These are phyloP conservation scores for Sericinus montela DNA, from an alignment of 2,888 invertebrate genomes.

Conservation along the genomic window DNA sequence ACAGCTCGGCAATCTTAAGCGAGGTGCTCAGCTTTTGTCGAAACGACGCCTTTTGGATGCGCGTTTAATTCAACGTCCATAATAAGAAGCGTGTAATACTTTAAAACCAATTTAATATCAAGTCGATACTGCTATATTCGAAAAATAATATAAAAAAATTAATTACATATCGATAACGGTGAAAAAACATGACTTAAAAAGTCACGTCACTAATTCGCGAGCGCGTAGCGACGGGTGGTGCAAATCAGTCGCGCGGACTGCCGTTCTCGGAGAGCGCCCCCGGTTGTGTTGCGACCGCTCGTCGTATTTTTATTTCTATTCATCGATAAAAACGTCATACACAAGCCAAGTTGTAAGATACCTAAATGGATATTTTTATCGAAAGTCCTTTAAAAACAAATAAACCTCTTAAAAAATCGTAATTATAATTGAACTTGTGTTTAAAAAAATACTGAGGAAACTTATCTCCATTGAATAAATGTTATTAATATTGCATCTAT, in stretches of 20 bases:
- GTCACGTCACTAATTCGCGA: slow-evolving; percentile 60
- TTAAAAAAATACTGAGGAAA: no score
- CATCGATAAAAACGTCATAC: slow-evolving; percentile 51
- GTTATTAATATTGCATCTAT: no score
- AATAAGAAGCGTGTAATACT: background rate
- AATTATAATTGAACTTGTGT: no score
- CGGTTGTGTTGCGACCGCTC: slow-evolving; percentile 48
- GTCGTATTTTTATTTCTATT: slow-evolving; percentile 42
- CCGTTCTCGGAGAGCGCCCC: slow-evolving; percentile 65
- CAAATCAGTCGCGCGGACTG: slow-evolving; percentile 78
- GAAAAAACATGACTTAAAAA: slow-evolving; percentile 23
- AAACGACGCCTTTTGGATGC: background rate
- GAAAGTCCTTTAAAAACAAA: no score
- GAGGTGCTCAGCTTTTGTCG: background rate
- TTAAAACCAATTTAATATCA: background rate
- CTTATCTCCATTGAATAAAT: no score
- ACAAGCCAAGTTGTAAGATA: slow-evolving; percentile 2
- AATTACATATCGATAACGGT: slow-evolving; percentile 40
- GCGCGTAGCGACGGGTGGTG: slow-evolving; percentile 69
- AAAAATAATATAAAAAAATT: background rate
- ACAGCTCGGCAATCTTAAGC: background rate
- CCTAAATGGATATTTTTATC: slow-evolving; percentile 2
- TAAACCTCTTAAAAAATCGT: no score
- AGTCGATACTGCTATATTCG: background rate
- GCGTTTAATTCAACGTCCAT: background rate